phyloP scores from a whole-genome alignment of 1,140 invertebrate genomes.

The Coboldia fuscipes region DNA sequence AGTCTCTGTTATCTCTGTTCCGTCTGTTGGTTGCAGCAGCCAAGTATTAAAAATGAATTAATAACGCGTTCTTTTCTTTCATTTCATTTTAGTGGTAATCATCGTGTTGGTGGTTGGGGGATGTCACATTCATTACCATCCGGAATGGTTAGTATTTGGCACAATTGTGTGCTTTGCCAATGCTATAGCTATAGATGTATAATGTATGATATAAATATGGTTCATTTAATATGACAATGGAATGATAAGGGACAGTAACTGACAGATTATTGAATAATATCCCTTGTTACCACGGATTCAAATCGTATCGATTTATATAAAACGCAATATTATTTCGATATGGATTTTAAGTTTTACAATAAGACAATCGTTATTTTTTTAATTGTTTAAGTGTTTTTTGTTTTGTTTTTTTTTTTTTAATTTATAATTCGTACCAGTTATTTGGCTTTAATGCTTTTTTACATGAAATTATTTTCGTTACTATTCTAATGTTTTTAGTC shows the following conservation, averaged over 20 bases:
- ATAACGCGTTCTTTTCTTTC: no score
- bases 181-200: background rate
- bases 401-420: constrained; percentile 5
- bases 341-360: constrained; percentile 1
- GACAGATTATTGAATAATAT: no score
- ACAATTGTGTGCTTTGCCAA: background rate
- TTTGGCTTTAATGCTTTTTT: background rate
- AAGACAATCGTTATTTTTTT: constrained; percentile 6
- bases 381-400: constrained; percentile 1
- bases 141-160: constrained; percentile 18
- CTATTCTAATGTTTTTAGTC: no score
- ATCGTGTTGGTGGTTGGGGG: no score
- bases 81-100: no score
- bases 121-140: constrained; percentile 22
- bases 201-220: background rate
- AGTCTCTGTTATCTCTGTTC: no score
- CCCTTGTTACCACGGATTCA: no score
- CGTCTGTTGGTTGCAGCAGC: no score
- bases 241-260: no score
- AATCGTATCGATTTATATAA: no score
- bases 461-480: background rate
- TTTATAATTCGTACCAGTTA: constrained; percentile 8
- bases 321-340: constrained; percentile 1
- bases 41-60: no score
- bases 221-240: constrained; percentile 1